Conservation (phyloP, 2,113 vertebrate species). For the Carlito syrichta region DNA sequence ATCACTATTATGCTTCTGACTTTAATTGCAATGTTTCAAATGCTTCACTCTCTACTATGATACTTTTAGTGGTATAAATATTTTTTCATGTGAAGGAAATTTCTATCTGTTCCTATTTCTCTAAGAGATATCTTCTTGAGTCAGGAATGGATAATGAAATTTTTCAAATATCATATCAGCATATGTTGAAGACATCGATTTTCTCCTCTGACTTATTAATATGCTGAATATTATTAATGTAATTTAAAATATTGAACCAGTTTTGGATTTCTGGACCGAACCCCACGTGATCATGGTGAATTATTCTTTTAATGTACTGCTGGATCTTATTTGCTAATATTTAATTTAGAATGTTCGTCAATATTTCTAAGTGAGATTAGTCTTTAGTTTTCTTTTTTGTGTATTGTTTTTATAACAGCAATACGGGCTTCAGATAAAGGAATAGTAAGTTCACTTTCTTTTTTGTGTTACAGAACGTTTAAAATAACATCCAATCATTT, state of each 20-base stretch:
- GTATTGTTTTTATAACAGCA: constrained; percentile 14
- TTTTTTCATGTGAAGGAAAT: constrained; percentile 22
- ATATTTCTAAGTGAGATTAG: constrained; percentile 50
- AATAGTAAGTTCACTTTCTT: neutral
- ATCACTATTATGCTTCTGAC: neutral
- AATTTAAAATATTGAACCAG: constrained; percentile 60
- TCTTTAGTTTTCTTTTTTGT: constrained; percentile 55
- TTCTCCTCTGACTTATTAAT: constrained; percentile 63
- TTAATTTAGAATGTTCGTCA: constrained; percentile 45
- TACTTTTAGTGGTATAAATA: neutral
- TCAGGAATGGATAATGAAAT: constrained; percentile 20
- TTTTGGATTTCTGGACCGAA: constrained; percentile 43
- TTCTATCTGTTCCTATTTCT: constrained; percentile 30
- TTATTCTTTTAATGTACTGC: constrained; percentile 49
- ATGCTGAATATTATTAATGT: constrained; percentile 73
- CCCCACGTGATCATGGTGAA: constrained; percentile 38
- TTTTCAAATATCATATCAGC: constrained; percentile 62
- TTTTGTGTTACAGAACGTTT: neutral
- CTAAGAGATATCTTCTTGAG: constrained; percentile 32
- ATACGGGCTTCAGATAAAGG: neutral
- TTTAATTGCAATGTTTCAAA: neutral
- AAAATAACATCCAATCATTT: neutral
- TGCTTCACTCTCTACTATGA: neutral
- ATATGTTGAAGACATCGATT: constrained; percentile 61
- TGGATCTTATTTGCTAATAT: constrained; percentile 46